Base-by-base conservation (phyloP, 2,113 vertebrate genomes). In the Pomatorhinus ruficollis region DNA sequence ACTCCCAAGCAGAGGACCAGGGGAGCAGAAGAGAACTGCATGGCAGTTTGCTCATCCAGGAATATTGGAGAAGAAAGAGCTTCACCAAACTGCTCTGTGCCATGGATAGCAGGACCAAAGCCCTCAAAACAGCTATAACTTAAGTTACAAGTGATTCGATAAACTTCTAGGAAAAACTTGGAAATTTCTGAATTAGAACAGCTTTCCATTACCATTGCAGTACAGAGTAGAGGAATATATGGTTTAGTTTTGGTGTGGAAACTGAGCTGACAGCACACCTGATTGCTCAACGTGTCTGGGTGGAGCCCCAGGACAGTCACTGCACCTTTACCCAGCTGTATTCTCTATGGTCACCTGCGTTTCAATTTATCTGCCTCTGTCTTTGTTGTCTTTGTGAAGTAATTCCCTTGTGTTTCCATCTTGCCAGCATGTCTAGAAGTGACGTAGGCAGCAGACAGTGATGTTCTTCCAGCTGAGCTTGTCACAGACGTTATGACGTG, bases 241-340 rank as follows among this genome's bases (percentile, higher is more conserved):
- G 10, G 19, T 85, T 88, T 50, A 25, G 11, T 72, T 90, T 83
- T 82, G 23, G 54, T 83, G 24, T 64, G 63, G 35, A 30, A 86
- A 23, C 17, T 42, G 69, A 72, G n/a, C 20, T 91, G 57, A 18
- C 11, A 45, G 17, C 7, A 0, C 24, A 52, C 9, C 5, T 80
- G 45, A 25, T 70, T 87, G 45, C 60, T 49, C 45, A 64, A 4
- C 0, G 0, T 25, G n/a, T 44, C 40, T 65, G 40, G 12, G 6
- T 47, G 12, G 44, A 69, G 40, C 22, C 37, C 17, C 21, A 37
- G 3, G 63, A 49, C 23, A 72, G 59, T 72, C 40, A 19, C 50
- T 83, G 59, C 53, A 70, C n/a, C 21, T 53, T 53, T 14, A 22
- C 53, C 40, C 31, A 76, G 37, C n/a, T 76, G 15, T 33, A 3